These are phyloP conservation scores for Poeciliopsis infans DNA, from an alignment of 2,797 vertebrate genomes.

Conservation along the genomic window DNA sequence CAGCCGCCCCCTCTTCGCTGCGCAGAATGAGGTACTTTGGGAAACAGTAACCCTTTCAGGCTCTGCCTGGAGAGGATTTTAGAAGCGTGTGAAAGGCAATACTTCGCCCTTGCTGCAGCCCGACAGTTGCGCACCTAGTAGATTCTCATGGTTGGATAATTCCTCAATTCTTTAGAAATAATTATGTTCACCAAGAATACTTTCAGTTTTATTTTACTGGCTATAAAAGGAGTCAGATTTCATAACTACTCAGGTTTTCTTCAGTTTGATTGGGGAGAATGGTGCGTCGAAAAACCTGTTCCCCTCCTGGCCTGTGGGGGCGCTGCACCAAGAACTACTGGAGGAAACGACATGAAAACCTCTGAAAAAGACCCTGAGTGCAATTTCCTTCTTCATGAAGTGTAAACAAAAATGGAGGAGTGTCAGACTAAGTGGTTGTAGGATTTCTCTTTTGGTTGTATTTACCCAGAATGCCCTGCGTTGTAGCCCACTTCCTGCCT, in stretches of 20 bases:
- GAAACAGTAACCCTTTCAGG: constrained; percentile 88
- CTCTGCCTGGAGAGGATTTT: constrained; percentile 82
- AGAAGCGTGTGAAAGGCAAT: constrained; percentile 85
- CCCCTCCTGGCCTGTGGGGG: too few relatives aligned
- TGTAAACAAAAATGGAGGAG: too few relatives aligned
- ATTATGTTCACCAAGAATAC: neutral
- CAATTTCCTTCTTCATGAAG: too few relatives aligned
- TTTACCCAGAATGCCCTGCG: too few relatives aligned
- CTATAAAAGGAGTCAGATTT: neutral
- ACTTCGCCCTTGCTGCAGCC: constrained; percentile 75
- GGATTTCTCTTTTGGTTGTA: too few relatives aligned
- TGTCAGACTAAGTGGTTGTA: too few relatives aligned
- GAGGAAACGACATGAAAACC: too few relatives aligned
- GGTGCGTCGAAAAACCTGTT: too few relatives aligned
- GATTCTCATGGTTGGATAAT: constrained; percentile 55
- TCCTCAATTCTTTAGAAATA: constrained; percentile 12
- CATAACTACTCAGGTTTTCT: constrained; percentile 8
- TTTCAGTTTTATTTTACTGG: neutral
- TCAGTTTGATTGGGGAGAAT: neutral
- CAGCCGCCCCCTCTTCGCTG: constrained; percentile 86
- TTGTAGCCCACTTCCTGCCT: too few relatives aligned
- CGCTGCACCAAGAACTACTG: too few relatives aligned
- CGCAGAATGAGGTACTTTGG: constrained; percentile 86
- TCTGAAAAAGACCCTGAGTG: too few relatives aligned
- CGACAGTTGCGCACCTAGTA: constrained; percentile 78